These are phyloP conservation scores for Arctocebus calabarensis DNA, from an alignment of 2,797 vertebrate species.

Conservation along the genomic window DNA sequence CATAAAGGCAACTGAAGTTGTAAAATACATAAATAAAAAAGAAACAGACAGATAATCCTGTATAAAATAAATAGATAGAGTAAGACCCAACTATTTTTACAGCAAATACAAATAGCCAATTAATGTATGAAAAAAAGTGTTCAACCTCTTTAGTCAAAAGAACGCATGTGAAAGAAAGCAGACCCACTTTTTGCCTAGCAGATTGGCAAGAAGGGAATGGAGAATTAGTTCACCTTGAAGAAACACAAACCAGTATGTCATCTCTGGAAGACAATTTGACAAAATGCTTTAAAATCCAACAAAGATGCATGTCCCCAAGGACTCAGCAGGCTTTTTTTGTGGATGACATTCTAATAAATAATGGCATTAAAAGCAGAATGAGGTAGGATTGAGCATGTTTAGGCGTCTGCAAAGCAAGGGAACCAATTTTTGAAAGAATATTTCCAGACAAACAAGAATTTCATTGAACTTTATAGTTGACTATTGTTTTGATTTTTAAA, in stretches of 20 bases:
- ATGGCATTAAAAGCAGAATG: not conserved
- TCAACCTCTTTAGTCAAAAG: not conserved
- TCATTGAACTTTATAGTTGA: not conserved
- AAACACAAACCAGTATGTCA: not conserved
- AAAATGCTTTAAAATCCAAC: not conserved
- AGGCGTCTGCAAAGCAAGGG: not conserved
- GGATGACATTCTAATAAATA: not conserved
- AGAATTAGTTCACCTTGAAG: not conserved
- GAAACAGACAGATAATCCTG: not conserved
- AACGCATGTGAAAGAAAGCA: not conserved
- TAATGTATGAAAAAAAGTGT: not conserved
- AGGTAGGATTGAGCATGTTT: not conserved
- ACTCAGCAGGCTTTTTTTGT: not conserved
- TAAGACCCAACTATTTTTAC: not conserved
- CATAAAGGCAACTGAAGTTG: too few species aligned
- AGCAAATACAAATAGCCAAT: not conserved
- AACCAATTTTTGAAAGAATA: not conserved
- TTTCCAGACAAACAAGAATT: not conserved
- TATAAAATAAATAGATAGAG: not conserved
- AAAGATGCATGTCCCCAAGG: not conserved
- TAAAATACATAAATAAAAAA: not conserved
- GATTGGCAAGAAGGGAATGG: not conserved
- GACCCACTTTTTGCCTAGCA: not conserved
- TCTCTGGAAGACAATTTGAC: not conserved
- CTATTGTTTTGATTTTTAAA: not conserved